phyloP scores from a whole-genome alignment of 2,888 invertebrate genomes.

The Netelia virgata region DNA sequence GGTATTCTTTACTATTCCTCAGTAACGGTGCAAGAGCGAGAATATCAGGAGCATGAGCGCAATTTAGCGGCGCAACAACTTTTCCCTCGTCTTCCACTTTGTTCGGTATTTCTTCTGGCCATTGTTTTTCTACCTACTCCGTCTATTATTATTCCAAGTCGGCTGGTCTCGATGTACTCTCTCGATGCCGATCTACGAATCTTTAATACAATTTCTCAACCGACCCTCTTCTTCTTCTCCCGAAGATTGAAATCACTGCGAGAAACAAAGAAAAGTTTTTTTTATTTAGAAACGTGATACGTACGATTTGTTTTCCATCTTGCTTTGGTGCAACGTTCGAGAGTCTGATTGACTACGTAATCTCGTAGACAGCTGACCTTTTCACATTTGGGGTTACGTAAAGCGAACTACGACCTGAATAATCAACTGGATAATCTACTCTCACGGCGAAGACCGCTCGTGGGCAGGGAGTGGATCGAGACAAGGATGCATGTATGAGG shows the following conservation, averaged over 20 bases:
- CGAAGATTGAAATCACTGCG: conserved; percentile 7
- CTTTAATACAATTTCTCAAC: conserved; percentile 7
- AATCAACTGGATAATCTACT: no score
- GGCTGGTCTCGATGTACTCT: conserved; percentile 58
- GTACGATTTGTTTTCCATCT: no score
- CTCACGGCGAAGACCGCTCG: no score
- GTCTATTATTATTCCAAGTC: conserved; percentile 59
- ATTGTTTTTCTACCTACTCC: conserved; percentile 22
- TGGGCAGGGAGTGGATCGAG: no score
- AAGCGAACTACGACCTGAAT: no score
- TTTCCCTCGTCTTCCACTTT: conserved; percentile 44
- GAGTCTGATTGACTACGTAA: no score
- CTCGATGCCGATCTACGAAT: conserved; percentile 53
- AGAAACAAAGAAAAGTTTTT: no score
- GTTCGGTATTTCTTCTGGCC: conserved; percentile 33
- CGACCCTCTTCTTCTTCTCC: neutral
- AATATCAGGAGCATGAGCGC: conserved; percentile 58
- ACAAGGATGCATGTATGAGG: no score
- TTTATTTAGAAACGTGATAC: no score
- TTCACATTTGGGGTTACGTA: no score
- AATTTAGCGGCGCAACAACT: conserved; percentile 67
- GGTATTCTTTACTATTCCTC: conserved; percentile 75
- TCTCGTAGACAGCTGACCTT: no score
- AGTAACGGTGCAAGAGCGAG: conserved; percentile 43
- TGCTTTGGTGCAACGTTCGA: no score